Conservation (phyloP, 1,140 invertebrate genomes). For the Anastatus disparis region DNA sequence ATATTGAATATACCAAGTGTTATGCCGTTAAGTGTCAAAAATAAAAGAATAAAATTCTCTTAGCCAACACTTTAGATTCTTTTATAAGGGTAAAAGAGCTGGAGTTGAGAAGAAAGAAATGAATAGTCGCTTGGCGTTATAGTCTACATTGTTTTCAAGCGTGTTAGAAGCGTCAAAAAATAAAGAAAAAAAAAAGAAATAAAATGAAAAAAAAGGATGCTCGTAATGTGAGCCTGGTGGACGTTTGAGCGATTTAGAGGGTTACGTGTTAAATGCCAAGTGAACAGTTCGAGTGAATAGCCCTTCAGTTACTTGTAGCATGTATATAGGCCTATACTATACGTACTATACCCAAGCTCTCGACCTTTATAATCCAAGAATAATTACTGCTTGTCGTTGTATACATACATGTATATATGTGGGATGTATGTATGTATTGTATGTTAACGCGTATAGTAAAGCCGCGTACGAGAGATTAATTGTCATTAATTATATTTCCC, state of each 20-base stretch:
- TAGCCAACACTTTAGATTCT: no score
- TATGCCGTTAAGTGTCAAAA: no score
- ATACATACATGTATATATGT: no score
- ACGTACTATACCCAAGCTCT: constrained; percentile 54
- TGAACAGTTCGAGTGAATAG: constrained; percentile 66
- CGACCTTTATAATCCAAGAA: constrained; percentile 66
- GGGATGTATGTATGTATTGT: no score
- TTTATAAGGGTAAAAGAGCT: no score
- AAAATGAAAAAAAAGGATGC: not conserved
- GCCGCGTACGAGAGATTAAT: constrained; percentile 65
- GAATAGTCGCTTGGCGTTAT: no score
- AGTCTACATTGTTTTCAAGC: no score
- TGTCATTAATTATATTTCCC: constrained; percentile 67
- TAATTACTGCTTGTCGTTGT: constrained; percentile 63
- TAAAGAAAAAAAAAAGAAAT: constrained; percentile 15
- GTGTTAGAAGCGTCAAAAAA: no score
- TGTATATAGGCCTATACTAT: no score
- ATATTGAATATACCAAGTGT: not conserved
- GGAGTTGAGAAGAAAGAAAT: no score
- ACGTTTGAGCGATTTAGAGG: constrained; percentile 44
- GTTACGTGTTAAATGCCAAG: constrained; percentile 65
- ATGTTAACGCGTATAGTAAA: constrained; percentile 39
- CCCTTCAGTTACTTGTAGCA: constrained; percentile 55
- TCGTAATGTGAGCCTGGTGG: not conserved
- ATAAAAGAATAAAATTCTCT: no score